Conservation (phyloP, 2,113 vertebrate genomes). For the Caloenas nicobarica region DNA sequence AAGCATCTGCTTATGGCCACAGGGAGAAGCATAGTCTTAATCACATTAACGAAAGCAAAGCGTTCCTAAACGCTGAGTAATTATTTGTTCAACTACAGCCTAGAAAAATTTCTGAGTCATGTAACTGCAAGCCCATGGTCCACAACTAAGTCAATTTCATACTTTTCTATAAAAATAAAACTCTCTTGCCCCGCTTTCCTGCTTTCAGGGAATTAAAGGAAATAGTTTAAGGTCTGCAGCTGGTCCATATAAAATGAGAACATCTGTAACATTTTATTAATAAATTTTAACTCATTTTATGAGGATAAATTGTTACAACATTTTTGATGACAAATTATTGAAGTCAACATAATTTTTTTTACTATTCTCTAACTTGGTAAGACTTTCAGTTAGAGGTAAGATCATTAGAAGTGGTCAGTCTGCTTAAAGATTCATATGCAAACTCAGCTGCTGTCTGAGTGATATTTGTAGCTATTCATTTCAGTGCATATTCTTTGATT, state of each 20-base stretch:
- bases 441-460: slow-evolving; percentile 15
- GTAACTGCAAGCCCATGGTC: not conserved
- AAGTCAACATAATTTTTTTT: slow-evolving; percentile 38
- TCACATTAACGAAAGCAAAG: not conserved
- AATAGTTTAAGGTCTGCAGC: not conserved
- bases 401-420: not conserved
- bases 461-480: not conserved
- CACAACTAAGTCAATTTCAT: not conserved
- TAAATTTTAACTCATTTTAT: slow-evolving; percentile 46
- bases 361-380: slow-evolving; percentile 38
- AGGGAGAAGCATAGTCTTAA: not conserved
- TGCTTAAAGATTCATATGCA: not conserved
- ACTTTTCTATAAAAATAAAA: not conserved
- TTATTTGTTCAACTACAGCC: not conserved
- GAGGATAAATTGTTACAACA: slow-evolving; percentile 22
- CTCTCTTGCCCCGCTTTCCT: not conserved
- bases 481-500: not conserved
- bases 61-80: not conserved
- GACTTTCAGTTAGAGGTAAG: slow-evolving; percentile 13
- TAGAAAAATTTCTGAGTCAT: not conserved
- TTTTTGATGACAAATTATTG: slow-evolving; percentile 32
- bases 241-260: not conserved
- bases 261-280: slow-evolving; percentile 36
- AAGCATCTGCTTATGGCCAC: not conserved
- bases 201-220: not conserved